phyloP scores from a whole-genome alignment of 2,113 vertebrate genomes.

The Anoura caudifer region DNA sequence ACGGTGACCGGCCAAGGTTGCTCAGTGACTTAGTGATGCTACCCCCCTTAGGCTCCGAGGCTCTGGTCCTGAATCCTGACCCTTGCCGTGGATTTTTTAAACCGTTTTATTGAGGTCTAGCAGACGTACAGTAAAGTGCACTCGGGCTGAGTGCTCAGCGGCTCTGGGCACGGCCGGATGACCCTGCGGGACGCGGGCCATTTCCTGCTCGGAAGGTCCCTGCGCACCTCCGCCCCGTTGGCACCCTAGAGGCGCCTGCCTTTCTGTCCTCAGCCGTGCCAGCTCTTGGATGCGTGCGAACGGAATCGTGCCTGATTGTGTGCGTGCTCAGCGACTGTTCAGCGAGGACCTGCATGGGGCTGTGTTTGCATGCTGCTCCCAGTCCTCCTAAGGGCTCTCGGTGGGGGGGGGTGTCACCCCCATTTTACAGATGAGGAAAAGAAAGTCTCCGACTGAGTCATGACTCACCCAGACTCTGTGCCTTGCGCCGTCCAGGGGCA shows the following conservation, averaged over 20 bases:
- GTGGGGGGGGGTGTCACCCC: background rate
- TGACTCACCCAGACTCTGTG: fast-evolving
- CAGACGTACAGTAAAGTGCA: background rate
- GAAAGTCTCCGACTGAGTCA: background rate
- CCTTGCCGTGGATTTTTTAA: background rate
- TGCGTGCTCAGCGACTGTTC: fast-evolving
- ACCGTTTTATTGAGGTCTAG: conserved; percentile 5
- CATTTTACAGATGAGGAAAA: background rate
- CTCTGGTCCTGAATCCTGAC: background rate
- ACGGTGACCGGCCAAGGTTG: background rate
- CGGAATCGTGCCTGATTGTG: background rate
- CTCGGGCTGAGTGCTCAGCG: background rate
- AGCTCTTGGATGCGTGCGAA: fast-evolving
- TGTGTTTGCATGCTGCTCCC: background rate
- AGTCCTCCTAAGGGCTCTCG: background rate
- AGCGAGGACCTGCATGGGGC: fast-evolving
- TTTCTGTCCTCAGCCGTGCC: background rate
- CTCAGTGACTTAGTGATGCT: background rate
- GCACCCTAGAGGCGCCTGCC: background rate
- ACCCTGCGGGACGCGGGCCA: fast-evolving
- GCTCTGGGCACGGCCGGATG: background rate
- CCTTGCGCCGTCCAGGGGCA: background rate
- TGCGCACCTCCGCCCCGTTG: background rate
- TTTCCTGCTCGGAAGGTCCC: background rate
- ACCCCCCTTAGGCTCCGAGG: background rate